phyloP scores from a whole-genome alignment of 2,797 vertebrate genomes.

The Parauchenoglanis punctatus region DNA sequence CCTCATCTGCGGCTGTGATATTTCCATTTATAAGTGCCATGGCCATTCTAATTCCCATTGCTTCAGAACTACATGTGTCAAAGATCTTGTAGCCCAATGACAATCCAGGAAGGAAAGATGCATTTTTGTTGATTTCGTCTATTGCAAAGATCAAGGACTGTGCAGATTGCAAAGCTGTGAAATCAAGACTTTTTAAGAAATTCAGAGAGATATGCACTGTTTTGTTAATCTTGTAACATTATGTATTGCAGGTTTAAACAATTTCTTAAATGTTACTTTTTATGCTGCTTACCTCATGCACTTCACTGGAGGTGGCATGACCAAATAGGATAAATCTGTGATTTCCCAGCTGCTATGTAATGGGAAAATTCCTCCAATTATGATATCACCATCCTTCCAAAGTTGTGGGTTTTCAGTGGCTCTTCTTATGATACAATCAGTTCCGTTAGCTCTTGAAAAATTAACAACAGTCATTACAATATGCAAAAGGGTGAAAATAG shows the following conservation, averaged over 20 bases:
- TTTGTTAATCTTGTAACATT: neutral
- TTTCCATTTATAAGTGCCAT: conserved; percentile 49
- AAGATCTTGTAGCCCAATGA: conserved; percentile 54
- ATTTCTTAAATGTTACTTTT: neutral
- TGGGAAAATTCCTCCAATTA: conserved; percentile 38
- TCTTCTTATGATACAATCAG: conserved; percentile 55
- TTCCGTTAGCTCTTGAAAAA: conserved; percentile 60
- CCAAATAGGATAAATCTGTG: conserved; percentile 57
- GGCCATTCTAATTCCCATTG: conserved; percentile 60
- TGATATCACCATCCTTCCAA: conserved; percentile 42
- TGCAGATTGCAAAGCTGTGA: conserved; percentile 67
- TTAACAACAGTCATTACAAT: conserved; percentile 40
- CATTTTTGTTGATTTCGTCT: conserved; percentile 67
- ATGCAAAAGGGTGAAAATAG: conserved; percentile 30
- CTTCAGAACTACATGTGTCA: conserved; percentile 67
- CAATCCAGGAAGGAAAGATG: conserved; percentile 65
- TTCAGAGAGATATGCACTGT: neutral
- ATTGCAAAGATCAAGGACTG: conserved; percentile 67
- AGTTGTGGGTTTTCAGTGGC: conserved; percentile 12
- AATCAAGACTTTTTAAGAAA: conserved; percentile 60
- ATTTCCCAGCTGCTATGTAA: conserved; percentile 60
- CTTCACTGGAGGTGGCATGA: conserved; percentile 62
- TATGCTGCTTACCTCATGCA: conserved; percentile 68
- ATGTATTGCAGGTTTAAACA: neutral
- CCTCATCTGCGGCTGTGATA: conserved; percentile 19